Base-by-base conservation (phyloP, 2,888 invertebrate genomes). In the Heliconius ethilla region DNA sequence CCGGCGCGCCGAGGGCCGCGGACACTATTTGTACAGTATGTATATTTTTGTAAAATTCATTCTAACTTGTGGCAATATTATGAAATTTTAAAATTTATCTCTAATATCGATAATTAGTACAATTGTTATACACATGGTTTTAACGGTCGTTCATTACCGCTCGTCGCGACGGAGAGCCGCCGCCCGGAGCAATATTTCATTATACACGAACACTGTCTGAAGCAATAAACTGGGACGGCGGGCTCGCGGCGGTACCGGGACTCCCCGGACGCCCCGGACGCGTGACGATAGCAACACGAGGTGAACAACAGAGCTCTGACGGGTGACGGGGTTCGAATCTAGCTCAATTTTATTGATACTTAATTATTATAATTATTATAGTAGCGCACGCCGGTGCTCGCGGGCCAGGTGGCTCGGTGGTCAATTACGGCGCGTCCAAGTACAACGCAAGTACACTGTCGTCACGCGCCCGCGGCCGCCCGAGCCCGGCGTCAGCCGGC, bases 11-110 rank as follows among this genome's bases (percentile, higher is more conserved):
- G 87, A 86, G 91, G 85, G 90, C 90, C 92, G 91, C 92, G 37
- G 89, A 90, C 87, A 90, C 92, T 91, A 90, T 90, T 88, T 93
- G 94, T 93, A 93, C 92, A 92, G 92, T 91, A 89, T 93, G 92
- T 93, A 93, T 94, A 94, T 94, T 94, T 93, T 93, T 94, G 92
- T 94, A 93, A 90, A 92, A 92, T 92, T 92, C 90, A 89, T 87
- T 92, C 90, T 89, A 90, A 91, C 90, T 91, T 89, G 89, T 91
- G 93, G 94, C 93, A 93, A 93, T 93, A 93, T 92, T 89, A 91
- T 89, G 85, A 89, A 90, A 89, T 88, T 89, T 91, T 90, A 86
- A 91, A 91, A 90, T 88, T 87, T 89, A 89, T 89, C 90, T 91
- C 86, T 91, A 90, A 89, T 90, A 79, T 89, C 89, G 87, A 88